Base-by-base conservation (phyloP, 2,113 vertebrate species). In the Spheniscus mendiculus region DNA sequence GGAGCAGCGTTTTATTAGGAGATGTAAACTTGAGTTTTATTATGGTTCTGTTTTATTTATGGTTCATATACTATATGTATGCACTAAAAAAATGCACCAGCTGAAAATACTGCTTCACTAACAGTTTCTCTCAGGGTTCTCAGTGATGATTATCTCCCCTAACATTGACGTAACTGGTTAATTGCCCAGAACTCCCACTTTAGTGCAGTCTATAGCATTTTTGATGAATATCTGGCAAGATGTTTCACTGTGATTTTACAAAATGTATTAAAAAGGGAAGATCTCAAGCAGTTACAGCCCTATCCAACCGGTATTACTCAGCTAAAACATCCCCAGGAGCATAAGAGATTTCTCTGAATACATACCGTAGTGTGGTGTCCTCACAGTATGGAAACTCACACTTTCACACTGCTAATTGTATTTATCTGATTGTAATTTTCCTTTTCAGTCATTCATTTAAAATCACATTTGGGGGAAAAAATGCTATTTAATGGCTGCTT, bases 141-240 rank as follows among this genome's bases (percentile, higher is more conserved):
- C 61, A 65, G 47, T 12, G 34, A 30, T 67, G 77, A 86, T 91
- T 77, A 87, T 91, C 59, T 72, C n/a, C 74, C 36, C 65, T 83
- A 59, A 82, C 74, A 42, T 26, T 63, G 83, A 78, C 0, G 1
- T 22, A 80, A 93, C 81, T 32, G 86, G 84, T 93, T 91, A 90
- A 55, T 79, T 93, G 96, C 89, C 89, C 89, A 65, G 58, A 96
- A 77, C 32, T 87, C 52, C 30, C 22, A 65, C 70, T 95, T 91
- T 93, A 88, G 81, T 90, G 76, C 85, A 76, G 73, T 44, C 82
- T 58, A 38, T 53, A 89, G 87, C 32, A 3, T 63, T 94, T 95
- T 81, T 76, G 15, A 66, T 65, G 12, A 90, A 4, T 86, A 87
- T 83, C 84, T 93, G 85, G 89, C 92, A 95, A 53, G 73, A 81